Evolutionary conservation across 1,140 invertebrate genomes (phyloP).

Genomic region (Drosophila sp.): DNA sequence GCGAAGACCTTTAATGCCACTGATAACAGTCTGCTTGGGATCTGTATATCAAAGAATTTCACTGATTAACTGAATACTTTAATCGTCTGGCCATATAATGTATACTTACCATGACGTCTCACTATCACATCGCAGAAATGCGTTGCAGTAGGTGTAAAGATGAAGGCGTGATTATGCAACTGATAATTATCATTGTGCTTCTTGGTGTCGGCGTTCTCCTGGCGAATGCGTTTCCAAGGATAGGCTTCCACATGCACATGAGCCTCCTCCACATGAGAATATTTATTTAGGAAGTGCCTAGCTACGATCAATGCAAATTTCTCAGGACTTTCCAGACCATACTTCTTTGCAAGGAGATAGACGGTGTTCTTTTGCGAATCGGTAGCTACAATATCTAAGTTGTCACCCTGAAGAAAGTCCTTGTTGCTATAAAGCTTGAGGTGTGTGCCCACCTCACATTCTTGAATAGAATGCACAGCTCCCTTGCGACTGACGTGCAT

Average conservation of each 20-base stretch:
- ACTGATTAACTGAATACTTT: neutral
- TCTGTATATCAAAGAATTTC: constrained; percentile 31
- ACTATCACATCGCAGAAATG: constrained; percentile 88
- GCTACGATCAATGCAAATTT: constrained; percentile 89
- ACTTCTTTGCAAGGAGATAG: constrained; percentile 91
- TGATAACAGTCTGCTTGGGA: constrained; percentile 86
- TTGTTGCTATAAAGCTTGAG: constrained; percentile 89
- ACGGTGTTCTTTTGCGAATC: constrained; percentile 93
- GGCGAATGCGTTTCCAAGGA: constrained; percentile 89
- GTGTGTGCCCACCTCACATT: constrained; percentile 90
- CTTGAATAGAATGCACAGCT: constrained; percentile 88
- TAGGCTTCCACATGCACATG: constrained; percentile 89
- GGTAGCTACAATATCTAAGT: constrained; percentile 90
- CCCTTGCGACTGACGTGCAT: constrained; percentile 89
- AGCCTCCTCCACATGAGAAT: constrained; percentile 89
- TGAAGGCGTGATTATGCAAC: constrained; percentile 90
- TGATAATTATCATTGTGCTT: constrained; percentile 69
- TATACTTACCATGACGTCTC: constrained; percentile 87
- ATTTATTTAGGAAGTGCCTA: constrained; percentile 90
- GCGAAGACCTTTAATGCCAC: constrained; percentile 88
- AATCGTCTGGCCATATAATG: neutral
- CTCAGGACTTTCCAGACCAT: constrained; percentile 90
- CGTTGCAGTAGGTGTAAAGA: constrained; percentile 87
- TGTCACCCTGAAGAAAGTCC: constrained; percentile 88
- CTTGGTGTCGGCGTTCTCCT: constrained; percentile 69